Conservation (phyloP, 2,888 invertebrate genomes). For the Drosophila diplacantha region DNA sequence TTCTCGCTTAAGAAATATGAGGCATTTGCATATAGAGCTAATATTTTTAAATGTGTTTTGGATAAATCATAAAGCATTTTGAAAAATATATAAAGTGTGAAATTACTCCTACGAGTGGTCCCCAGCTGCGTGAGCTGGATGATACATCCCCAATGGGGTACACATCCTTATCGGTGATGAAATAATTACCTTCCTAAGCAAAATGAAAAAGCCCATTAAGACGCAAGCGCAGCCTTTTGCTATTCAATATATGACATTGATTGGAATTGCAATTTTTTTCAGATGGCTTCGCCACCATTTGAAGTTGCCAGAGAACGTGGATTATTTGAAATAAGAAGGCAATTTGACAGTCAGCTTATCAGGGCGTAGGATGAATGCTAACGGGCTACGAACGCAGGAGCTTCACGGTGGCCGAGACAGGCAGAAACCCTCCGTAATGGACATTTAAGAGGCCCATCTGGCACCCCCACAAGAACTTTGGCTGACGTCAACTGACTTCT, state of each 20-base stretch:
- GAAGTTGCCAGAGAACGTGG: constrained; percentile 36
- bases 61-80: constrained; percentile 31
- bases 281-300: constrained; percentile 25
- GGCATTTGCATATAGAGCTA: constrained; percentile 51
- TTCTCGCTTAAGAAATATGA: constrained; percentile 21
- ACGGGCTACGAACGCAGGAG: neutral
- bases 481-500: constrained; percentile 47
- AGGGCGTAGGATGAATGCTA: constrained; percentile 56
- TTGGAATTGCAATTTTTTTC: constrained; percentile 13
- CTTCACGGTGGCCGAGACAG: constrained; percentile 52
- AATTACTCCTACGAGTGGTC: constrained; percentile 1
- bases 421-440: constrained; percentile 53
- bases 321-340: constrained; percentile 34
- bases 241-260: constrained; percentile 15
- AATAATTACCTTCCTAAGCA: neutral
- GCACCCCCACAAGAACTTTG: constrained; percentile 33
- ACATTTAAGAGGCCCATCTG: constrained; percentile 59
- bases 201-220: neutral
- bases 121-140: neutral
- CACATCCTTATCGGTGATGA: neutral
- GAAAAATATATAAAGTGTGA: constrained; percentile 10
- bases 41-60: constrained; percentile 47
- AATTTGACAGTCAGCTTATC: constrained; percentile 10
- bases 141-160: neutral
- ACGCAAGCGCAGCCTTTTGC: constrained; percentile 1